Percentiles rank a stretch among this genome's conserved stretches.
phyloP scores from a whole-genome alignment of 2,797 vertebrate genomes.

The Amphiprion clarkii region DNA sequence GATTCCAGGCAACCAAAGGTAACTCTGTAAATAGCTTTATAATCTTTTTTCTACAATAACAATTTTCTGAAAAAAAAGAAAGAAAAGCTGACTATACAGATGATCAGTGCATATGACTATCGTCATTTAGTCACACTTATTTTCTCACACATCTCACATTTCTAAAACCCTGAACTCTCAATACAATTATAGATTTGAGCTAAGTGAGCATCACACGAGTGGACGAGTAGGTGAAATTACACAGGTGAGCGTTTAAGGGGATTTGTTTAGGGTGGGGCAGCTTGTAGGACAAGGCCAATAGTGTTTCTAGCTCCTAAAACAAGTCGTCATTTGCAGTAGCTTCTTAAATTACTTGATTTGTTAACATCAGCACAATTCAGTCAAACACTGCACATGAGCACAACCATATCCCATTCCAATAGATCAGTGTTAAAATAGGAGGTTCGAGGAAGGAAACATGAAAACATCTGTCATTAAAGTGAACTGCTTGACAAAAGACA shows the following conservation, averaged over 20 bases:
- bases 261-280: slow-evolving; percentile 14
- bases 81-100: slow-evolving; percentile 75
- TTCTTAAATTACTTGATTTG: slow-evolving; percentile 52
- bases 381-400: slow-evolving; percentile 63
- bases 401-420: slow-evolving; percentile 28
- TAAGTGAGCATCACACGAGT: slow-evolving; percentile 60
- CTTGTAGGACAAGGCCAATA: slow-evolving; percentile 57
- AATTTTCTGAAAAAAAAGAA: slow-evolving; percentile 53
- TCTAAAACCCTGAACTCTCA: slow-evolving; percentile 70
- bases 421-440: slow-evolving; percentile 45
- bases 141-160: slow-evolving; percentile 59
- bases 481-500: slow-evolving; percentile 45
- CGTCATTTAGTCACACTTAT: slow-evolving; percentile 66
- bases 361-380: slow-evolving; percentile 55
- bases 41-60: slow-evolving; percentile 62
- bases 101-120: slow-evolving; percentile 80
- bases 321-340: slow-evolving; percentile 48
- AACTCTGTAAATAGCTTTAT: slow-evolving; percentile 78
- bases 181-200: slow-evolving; percentile 71
- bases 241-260: slow-evolving; percentile 42
- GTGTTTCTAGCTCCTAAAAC: slow-evolving; percentile 63
- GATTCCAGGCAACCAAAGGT: slow-evolving; percentile 77
- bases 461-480: slow-evolving; percentile 32
- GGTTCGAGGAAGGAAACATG: slow-evolving; percentile 1
- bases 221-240: slow-evolving; percentile 45